Conservation (phyloP, 2,797 vertebrate species). For the Megaceryle alcyon region DNA sequence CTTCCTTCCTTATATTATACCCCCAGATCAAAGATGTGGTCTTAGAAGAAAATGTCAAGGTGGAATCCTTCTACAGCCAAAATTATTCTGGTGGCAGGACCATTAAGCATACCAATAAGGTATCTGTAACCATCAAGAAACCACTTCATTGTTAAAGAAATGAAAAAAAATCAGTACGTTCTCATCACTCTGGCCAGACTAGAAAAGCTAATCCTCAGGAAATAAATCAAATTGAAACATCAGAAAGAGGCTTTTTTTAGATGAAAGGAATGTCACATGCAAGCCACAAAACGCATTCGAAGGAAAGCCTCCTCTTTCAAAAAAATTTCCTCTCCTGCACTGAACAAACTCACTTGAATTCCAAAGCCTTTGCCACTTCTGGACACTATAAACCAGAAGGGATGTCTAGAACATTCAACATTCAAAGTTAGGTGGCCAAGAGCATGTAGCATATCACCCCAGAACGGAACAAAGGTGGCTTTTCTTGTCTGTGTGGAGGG, state of each 20-base stretch:
- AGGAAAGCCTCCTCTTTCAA: not conserved
- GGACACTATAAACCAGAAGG: not conserved
- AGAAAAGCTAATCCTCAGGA: not conserved
- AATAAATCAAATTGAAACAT: not conserved
- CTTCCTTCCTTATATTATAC: not conserved
- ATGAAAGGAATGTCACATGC: not conserved
- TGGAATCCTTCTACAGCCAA: not conserved
- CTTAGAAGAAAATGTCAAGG: not conserved
- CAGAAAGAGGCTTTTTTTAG: not conserved
- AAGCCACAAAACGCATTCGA: not conserved
- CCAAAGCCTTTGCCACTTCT: not conserved
- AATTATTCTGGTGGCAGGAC: not conserved
- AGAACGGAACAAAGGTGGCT: not conserved
- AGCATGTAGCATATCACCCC: not conserved
- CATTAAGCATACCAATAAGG: not conserved
- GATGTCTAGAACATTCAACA: not conserved
- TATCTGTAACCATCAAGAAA: not conserved
- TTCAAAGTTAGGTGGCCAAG: not conserved
- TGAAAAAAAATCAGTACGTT: not conserved
- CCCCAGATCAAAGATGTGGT: not conserved
- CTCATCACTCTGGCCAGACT: not conserved
- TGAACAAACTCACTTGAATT: not conserved
- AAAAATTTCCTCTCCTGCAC: not conserved
- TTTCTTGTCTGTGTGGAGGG: not conserved
- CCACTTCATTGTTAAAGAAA: not conserved